Evolutionary conservation across 2,797 vertebrate genomes (phyloP).

Genomic region (Dermochelys coriacea): DNA sequence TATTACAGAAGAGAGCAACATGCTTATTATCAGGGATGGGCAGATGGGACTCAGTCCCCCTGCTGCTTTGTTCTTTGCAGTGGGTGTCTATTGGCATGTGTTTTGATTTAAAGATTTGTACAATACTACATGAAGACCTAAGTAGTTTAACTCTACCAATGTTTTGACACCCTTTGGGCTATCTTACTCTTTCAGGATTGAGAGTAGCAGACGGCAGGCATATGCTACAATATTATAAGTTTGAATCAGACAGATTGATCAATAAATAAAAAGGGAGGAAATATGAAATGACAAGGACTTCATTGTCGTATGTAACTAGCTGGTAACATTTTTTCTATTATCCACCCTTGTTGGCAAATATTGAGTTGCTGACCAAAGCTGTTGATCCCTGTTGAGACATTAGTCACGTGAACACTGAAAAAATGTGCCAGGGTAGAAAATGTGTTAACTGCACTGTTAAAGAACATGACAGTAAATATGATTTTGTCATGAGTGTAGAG

Average conservation of each 20-base stretch:
- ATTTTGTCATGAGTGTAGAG: too few species aligned
- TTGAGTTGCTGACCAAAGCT: not conserved
- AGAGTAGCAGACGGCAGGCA: not conserved
- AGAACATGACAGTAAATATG: not conserved
- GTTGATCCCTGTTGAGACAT: not conserved
- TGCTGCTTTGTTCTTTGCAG: constrained; percentile 51
- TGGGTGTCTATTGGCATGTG: not conserved
- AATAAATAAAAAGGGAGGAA: not conserved
- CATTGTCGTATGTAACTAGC: not conserved
- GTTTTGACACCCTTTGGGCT: not conserved
- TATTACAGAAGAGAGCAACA: constrained; percentile 63
- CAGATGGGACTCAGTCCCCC: constrained; percentile 69
- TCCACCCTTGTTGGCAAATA: not conserved
- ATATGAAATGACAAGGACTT: not conserved
- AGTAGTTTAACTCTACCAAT: not conserved
- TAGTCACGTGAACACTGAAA: not conserved
- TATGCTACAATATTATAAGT: not conserved
- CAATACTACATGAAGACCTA: not conserved
- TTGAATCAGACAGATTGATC: not conserved
- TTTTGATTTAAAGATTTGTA: constrained; percentile 30
- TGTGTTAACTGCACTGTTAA: not conserved
- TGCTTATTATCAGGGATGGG: constrained; percentile 66
- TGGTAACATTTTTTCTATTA: not conserved
- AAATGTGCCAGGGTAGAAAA: not conserved
- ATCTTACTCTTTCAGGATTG: not conserved